phyloP scores from a whole-genome alignment of 2,888 invertebrate species.

The Syritta pipiens region DNA sequence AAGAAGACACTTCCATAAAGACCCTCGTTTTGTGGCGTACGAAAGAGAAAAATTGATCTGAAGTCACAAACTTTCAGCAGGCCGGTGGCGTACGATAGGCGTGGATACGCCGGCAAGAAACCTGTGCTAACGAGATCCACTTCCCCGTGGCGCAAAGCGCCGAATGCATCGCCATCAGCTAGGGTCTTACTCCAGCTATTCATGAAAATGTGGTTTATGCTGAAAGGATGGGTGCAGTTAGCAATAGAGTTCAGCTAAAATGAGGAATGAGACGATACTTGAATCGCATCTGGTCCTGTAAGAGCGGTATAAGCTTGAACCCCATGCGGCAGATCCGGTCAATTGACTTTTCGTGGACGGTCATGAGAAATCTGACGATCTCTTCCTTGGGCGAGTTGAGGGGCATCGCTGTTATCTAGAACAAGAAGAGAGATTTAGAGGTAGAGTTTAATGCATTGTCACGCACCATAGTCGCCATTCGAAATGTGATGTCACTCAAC shows the following conservation, averaged over 20 bases:
- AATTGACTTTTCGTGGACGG: constrained; percentile 69
- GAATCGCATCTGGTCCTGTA: too few relatives aligned
- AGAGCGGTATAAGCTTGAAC: too few relatives aligned
- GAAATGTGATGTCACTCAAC: constrained; percentile 74
- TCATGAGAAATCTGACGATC: constrained; percentile 71
- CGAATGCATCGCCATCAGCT: constrained; percentile 74
- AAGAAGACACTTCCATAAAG: constrained; percentile 82
- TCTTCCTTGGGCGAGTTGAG: constrained; percentile 69
- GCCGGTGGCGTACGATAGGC: constrained; percentile 69
- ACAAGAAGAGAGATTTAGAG: too few relatives aligned
- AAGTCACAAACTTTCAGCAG: constrained; percentile 71
- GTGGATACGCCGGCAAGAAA: constrained; percentile 69
- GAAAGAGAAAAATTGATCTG: constrained; percentile 81
- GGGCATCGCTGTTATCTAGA: constrained; percentile 66
- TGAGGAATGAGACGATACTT: too few relatives aligned
- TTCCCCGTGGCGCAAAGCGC: constrained; percentile 71
- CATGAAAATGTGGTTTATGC: constrained; percentile 68
- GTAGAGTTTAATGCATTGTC: too few relatives aligned
- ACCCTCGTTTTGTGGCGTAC: constrained; percentile 81
- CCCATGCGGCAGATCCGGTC: too few relatives aligned
- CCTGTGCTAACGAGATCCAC: constrained; percentile 72
- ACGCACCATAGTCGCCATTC: constrained; percentile 74
- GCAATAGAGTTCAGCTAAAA: too few relatives aligned
- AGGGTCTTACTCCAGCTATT: constrained; percentile 73
- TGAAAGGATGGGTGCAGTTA: constrained; percentile 22